These are phyloP conservation scores for Diadegma fenestrale DNA, from an alignment of 2,888 invertebrate genomes.

Conservation along the genomic window DNA sequence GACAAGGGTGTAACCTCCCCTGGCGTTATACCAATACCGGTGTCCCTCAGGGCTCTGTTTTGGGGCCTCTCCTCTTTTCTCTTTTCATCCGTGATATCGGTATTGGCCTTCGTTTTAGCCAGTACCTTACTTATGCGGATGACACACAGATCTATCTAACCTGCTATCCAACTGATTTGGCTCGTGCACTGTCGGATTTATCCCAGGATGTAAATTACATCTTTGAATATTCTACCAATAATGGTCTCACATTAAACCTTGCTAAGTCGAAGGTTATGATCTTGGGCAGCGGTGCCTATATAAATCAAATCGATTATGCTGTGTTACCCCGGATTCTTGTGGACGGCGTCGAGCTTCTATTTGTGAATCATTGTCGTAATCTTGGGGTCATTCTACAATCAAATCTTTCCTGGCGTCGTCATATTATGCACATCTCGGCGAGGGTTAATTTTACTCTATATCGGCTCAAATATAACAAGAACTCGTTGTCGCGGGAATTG, in stretches of 20 bases:
- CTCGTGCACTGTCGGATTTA: not conserved
- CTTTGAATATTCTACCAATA: not conserved
- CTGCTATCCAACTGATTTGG: not conserved
- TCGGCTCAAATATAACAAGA: too few species aligned
- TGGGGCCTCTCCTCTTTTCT: too few species aligned
- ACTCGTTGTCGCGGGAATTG: too few species aligned
- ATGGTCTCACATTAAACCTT: constrained; percentile 2
- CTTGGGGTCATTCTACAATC: not conserved
- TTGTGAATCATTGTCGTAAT: not conserved
- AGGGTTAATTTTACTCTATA: too few species aligned
- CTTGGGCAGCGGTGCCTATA: constrained; percentile 9
- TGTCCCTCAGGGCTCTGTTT: not conserved
- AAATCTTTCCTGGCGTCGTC: constrained; percentile 13
- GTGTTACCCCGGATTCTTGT: not conserved
- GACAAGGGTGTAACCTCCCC: not conserved
- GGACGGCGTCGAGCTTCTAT: not conserved
- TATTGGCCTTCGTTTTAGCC: not conserved
- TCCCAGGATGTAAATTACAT: not conserved
- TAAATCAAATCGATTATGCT: not conserved
- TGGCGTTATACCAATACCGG: not conserved
- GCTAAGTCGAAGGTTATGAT: constrained; percentile 41
- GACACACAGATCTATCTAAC: not conserved
- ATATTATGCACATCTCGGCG: too few species aligned
- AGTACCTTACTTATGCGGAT: not conserved
- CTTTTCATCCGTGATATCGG: too few species aligned